Conservation (phyloP, 2,888 invertebrate species). For the Parnassius mnemosyne region DNA sequence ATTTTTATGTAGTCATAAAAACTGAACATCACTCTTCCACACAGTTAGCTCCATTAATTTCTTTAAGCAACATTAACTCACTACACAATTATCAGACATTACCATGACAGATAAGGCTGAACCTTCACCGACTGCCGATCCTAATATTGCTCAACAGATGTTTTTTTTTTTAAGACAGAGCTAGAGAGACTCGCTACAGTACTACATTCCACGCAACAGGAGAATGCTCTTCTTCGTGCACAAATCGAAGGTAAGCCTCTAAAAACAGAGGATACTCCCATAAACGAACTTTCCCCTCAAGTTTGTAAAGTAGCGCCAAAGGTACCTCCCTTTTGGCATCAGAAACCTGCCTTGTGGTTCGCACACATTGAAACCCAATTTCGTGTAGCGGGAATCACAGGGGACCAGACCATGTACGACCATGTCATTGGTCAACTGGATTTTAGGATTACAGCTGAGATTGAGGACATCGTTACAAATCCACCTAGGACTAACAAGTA, state of each 20-base stretch:
- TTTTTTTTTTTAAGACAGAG: too few relatives aligned
- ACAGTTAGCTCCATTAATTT: too few relatives aligned
- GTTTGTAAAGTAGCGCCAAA: background rate
- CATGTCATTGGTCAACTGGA: background rate
- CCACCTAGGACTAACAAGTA: background rate
- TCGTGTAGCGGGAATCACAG: too few relatives aligned
- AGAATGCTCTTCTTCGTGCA: constrained; percentile 2
- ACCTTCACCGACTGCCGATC: too few relatives aligned
- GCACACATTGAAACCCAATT: background rate
- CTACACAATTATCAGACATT: too few relatives aligned
- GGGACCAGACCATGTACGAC: too few relatives aligned
- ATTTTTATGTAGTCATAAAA: too few relatives aligned
- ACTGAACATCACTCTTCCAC: too few relatives aligned
- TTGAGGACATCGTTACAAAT: constrained; percentile 1
- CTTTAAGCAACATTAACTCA: too few relatives aligned
- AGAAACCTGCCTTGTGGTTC: background rate
- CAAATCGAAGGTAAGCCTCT: constrained; percentile 1
- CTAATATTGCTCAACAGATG: too few relatives aligned
- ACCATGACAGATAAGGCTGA: too few relatives aligned
- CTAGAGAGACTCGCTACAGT: too few relatives aligned
- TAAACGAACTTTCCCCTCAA: constrained; percentile 2
- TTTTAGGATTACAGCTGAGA: background rate
- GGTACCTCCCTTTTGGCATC: background rate
- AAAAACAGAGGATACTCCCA: constrained; percentile 1
- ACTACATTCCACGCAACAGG: background rate